A percentile compares a stretch with the other conserved stretches of the same genome.
Conservation (phyloP, 2,797 vertebrate species). For the Hipposideros larvatus region DNA sequence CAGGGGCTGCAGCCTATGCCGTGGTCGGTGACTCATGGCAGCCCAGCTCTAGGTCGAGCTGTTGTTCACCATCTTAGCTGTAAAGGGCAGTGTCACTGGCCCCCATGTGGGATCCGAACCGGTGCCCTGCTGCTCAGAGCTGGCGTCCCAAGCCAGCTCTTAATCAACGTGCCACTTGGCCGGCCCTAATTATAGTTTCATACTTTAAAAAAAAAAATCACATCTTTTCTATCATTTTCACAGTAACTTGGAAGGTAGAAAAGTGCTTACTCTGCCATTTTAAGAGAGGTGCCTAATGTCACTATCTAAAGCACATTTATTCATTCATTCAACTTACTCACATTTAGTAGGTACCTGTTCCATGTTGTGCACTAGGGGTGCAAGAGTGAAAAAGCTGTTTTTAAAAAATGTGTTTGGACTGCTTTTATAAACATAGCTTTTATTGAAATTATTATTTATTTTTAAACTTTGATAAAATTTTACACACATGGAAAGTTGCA, state of each 20-base stretch:
- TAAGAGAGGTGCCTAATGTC: background rate
- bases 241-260: slow-evolving; percentile 25
- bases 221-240: slow-evolving; percentile 20
- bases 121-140: no score
- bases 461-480: slow-evolving; percentile 1
- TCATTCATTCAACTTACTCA: background rate
- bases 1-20: no score
- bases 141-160: no score
- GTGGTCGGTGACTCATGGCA: no score
- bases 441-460: background rate
- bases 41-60: no score
- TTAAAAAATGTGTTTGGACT: background rate
- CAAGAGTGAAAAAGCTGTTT: background rate
- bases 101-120: no score
- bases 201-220: background rate
- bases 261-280: background rate
- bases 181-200: background rate
- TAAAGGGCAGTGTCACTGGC: no score
- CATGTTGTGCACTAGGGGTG: background rate
- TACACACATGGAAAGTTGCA: background rate
- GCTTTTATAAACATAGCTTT: background rate
- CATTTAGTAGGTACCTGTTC: background rate
- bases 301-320: background rate
- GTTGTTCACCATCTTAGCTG: no score
- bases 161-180: no score